Base-by-base conservation (phyloP, 2,797 vertebrate genomes). In the Peromyscus aztecus region DNA sequence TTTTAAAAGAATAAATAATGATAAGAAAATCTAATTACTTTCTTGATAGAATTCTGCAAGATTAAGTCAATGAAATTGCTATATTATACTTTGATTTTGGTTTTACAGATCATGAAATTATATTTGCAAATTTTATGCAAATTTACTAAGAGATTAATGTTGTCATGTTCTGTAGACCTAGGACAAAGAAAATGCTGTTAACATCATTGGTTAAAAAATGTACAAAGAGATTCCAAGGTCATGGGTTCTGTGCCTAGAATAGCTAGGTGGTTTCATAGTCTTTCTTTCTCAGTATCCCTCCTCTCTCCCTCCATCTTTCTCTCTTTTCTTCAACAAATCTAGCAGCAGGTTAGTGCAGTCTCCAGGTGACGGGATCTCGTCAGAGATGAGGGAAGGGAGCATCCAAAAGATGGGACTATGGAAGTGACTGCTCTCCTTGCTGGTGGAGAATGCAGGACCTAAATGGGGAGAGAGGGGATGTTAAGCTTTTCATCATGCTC, bases 81-180 rank as follows among this genome's bases (percentile, higher is more conserved):
- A 90, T 94, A 80, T 96, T 98, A 93, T 94, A 95, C 87, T 97
- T 97, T 96, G 95, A 97, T 97, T 98, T 97, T 95, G 69, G 89
- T 97, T 96, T 97, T 97, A 96, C 93, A 97, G 85, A 96, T 97
- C 97, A 98, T 97, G 95, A 97, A 97, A 97, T 97, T 97, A 97
- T 97, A 97, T 97, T 98, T 97, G 97, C 97, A 97, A 96, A 97
- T 98, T 97, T 96, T 95, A 97, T 97, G 97, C 92, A 97, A 97
- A 96, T 97, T 97, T 97, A 93, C 92, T n/a, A 95, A 96, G 95
- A 96, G 95, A 97, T 96, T 97, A 98, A 97, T 97, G 89, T 95
- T 96, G 90, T 94, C 95, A 95, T 97, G 78, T 97, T 95, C 94
- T 97, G 46, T 97, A 96, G 95, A 96, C 80, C 76, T 84, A 94